Conservation (phyloP, 2,797 vertebrate species). For the Sebastes trivittatus region DNA sequence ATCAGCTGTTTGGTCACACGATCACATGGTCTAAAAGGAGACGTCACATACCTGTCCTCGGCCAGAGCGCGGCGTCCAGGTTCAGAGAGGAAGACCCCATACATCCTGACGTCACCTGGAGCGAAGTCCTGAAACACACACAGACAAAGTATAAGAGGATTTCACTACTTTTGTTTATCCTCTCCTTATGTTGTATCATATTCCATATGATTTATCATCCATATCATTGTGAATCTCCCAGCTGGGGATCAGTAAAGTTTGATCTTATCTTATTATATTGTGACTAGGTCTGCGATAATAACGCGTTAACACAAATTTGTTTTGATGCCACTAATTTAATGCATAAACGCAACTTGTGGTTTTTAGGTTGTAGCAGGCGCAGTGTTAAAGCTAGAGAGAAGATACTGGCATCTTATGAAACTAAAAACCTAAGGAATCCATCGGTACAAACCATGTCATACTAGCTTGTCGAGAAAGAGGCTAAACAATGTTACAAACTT, state of each 20-base stretch:
- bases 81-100: conserved; percentile 75
- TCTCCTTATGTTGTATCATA: background rate
- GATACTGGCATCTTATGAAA: too few species aligned
- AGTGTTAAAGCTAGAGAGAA: too few species aligned
- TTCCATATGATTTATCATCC: background rate
- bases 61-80: conserved; percentile 47
- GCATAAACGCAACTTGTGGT: too few species aligned
- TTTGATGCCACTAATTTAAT: too few species aligned
- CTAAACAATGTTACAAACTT: too few species aligned
- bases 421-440: too few species aligned
- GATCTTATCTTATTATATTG: background rate
- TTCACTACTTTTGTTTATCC: background rate
- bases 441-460: too few species aligned
- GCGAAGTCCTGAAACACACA: conserved; percentile 82
- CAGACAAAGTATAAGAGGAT: conserved; percentile 1
- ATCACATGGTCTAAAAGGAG: background rate
- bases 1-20: background rate
- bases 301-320: too few species aligned
- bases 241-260: background rate
- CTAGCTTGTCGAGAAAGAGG: too few species aligned
- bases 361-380: too few species aligned
- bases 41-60: conserved; percentile 77
- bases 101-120: conserved; percentile 69
- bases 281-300: too few species aligned
- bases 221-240: background rate